phyloP scores from a whole-genome alignment of 2,888 invertebrate genomes.

The Orthosia incerta region DNA sequence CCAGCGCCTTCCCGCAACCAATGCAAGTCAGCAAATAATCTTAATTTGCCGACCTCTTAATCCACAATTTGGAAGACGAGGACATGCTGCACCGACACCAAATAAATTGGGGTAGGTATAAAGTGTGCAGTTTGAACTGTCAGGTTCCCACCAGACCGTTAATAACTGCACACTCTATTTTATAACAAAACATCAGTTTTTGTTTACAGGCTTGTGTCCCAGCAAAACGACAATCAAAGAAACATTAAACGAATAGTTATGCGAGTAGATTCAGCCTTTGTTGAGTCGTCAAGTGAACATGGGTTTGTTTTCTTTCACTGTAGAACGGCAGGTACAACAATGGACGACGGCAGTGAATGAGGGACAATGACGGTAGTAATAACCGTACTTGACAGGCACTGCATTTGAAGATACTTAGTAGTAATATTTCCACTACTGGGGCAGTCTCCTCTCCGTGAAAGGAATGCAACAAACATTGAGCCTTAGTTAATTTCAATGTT shows the following conservation, averaged over 20 bases:
- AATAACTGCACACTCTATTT: too few relatives aligned
- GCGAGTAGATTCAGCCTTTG: constrained; percentile 26
- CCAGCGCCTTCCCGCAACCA: too few relatives aligned
- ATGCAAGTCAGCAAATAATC: not conserved
- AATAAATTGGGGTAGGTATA: too few relatives aligned
- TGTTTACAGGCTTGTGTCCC: not conserved
- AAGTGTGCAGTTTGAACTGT: too few relatives aligned
- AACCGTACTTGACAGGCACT: constrained; percentile 25
- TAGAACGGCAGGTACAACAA: constrained; percentile 29
- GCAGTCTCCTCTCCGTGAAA: too few relatives aligned
- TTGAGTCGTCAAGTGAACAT: constrained; percentile 31
- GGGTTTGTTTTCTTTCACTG: constrained; percentile 25
- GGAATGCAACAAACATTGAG: too few relatives aligned
- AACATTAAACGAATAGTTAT: constrained; percentile 14
- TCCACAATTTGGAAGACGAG: too few relatives aligned
- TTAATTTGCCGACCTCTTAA: too few relatives aligned
- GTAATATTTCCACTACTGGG: too few relatives aligned
- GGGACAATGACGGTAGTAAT: constrained; percentile 38
- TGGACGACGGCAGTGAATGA: constrained; percentile 33
- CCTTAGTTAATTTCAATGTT: too few relatives aligned
- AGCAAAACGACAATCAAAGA: constrained; percentile 19
- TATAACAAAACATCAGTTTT: not conserved
- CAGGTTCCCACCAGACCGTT: too few relatives aligned
- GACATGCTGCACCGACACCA: too few relatives aligned
- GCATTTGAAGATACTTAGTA: constrained; percentile 14